These are phyloP conservation scores for Lithophane ornitopus DNA, from an alignment of 2,888 invertebrate species.

Conservation along the genomic window DNA sequence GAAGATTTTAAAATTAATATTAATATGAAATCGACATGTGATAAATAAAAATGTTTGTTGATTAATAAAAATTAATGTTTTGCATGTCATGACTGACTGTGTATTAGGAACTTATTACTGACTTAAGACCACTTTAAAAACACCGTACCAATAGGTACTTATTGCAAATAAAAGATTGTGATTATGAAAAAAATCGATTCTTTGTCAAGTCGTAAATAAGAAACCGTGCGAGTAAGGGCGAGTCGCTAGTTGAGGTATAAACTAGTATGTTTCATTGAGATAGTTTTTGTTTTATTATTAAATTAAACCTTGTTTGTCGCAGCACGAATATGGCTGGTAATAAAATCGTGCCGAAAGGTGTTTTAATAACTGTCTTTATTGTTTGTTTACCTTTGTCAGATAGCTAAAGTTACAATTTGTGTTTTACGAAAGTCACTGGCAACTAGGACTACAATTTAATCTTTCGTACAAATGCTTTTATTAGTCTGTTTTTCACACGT, in stretches of 20 bases:
- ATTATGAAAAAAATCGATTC: not conserved
- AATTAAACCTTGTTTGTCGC: constrained; percentile 21
- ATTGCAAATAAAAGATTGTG: too few relatives aligned
- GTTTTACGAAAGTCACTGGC: not conserved
- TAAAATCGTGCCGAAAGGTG: constrained; percentile 15
- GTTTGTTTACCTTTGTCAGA: constrained; percentile 18
- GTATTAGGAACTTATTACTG: too few relatives aligned
- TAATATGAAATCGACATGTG: too few relatives aligned
- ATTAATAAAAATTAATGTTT: too few relatives aligned
- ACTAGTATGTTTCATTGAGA: constrained; percentile 15
- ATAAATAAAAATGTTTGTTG: too few relatives aligned
- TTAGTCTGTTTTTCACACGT: not conserved
- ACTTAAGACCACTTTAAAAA: too few relatives aligned
- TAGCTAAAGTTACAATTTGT: constrained; percentile 5
- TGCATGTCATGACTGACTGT: too few relatives aligned
- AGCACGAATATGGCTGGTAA: not conserved
- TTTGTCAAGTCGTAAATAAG: not conserved
- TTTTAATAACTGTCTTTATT: constrained; percentile 29
- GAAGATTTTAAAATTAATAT: too few relatives aligned
- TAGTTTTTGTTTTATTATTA: constrained; percentile 35
- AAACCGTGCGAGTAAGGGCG: not conserved
- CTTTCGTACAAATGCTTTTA: not conserved
- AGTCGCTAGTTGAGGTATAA: not conserved
- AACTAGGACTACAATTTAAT: not conserved
- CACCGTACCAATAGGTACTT: too few relatives aligned